Evolutionary conservation across 2,113 vertebrate genomes (phyloP).

Genomic region (Illadopsis cleaveri): DNA sequence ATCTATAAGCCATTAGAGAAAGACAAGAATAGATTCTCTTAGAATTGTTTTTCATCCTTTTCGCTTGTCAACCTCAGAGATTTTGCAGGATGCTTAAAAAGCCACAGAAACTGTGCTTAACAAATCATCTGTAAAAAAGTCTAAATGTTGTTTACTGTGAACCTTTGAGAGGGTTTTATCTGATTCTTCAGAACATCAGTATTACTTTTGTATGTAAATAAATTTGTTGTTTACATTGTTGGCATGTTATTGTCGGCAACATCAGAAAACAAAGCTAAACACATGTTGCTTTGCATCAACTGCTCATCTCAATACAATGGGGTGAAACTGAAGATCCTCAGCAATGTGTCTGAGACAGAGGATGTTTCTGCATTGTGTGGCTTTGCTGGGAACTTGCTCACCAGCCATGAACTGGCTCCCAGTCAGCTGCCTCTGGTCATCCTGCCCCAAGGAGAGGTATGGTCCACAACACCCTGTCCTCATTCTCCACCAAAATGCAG

Average conservation of each 20-base stretch:
- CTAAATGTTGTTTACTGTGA: background rate
- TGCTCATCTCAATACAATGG: background rate
- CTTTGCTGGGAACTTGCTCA: background rate
- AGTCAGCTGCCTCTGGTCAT: background rate
- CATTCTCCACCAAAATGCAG: background rate
- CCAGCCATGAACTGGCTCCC: background rate
- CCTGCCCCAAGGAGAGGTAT: background rate
- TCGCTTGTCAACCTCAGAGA: background rate
- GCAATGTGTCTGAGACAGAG: background rate
- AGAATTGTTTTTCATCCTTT: slow-evolving; percentile 1
- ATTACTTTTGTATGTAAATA: background rate
- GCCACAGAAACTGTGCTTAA: background rate
- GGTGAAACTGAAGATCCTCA: background rate
- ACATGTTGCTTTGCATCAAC: background rate
- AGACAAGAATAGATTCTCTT: slow-evolving; percentile 27
- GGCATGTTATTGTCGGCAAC: background rate
- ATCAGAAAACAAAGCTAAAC: background rate
- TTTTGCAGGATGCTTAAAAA: background rate
- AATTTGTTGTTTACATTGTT: background rate
- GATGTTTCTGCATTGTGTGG: background rate
- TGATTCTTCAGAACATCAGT: background rate
- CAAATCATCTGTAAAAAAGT: background rate
- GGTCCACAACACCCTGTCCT: background rate
- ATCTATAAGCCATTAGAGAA: slow-evolving; percentile 51
- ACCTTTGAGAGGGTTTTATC: background rate